Conservation (phyloP, 2,113 vertebrate genomes). For the Gadus chalcogrammus region DNA sequence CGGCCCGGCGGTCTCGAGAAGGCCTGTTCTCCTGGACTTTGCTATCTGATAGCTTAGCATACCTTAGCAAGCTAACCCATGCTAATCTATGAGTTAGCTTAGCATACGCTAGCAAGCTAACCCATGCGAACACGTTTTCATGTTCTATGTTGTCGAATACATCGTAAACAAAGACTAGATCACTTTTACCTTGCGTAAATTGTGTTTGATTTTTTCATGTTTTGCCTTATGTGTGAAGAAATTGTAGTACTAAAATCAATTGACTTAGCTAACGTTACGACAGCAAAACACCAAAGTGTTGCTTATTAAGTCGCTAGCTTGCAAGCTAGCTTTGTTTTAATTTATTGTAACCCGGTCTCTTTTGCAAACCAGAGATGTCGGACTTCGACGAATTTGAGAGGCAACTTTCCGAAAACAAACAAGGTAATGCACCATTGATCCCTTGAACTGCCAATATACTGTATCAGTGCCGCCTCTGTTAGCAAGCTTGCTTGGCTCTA, state of each 20-base stretch:
- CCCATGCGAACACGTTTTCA: slow-evolving; percentile 57
- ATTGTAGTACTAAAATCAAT: background rate
- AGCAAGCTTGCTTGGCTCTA: background rate
- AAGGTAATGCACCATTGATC: slow-evolving; percentile 61
- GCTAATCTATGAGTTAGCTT: slow-evolving; percentile 34
- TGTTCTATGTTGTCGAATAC: slow-evolving; percentile 31
- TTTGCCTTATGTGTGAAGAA: background rate
- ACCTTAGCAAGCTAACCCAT: slow-evolving; percentile 52
- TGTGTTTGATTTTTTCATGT: background rate
- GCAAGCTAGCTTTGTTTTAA: slow-evolving; percentile 54
- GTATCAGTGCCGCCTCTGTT: background rate
- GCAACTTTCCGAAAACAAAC: slow-evolving; percentile 87
- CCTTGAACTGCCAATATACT: background rate
- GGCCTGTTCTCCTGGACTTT: slow-evolving; percentile 65
- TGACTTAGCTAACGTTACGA: background rate
- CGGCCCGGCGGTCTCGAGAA: slow-evolving; percentile 14
- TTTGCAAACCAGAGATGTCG: slow-evolving; percentile 71
- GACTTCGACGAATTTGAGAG: slow-evolving; percentile 91
- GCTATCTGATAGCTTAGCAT: slow-evolving; percentile 52
- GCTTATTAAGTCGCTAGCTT: slow-evolving; percentile 61
- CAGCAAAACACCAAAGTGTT: slow-evolving; percentile 27
- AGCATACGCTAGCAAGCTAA: slow-evolving; percentile 57
- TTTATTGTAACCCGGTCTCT: slow-evolving; percentile 51
- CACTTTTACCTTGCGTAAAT: background rate
- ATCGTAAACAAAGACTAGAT: slow-evolving; percentile 19